Percentiles rank a stretch among this genome's conserved stretches.
phyloP scores from a whole-genome alignment of 2,888 invertebrate species.

The Rhingia campestris region DNA sequence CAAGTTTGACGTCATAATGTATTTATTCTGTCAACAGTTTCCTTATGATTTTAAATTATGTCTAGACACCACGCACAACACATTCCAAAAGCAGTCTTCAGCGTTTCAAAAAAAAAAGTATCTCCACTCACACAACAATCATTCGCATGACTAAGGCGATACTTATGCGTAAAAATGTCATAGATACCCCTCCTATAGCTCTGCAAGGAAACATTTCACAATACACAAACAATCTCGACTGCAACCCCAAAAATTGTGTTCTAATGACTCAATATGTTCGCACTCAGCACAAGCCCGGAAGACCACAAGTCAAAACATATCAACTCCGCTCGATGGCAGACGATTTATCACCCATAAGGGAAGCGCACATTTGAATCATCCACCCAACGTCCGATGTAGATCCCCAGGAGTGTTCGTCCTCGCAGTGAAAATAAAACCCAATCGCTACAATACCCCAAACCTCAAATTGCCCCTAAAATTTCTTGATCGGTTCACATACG shows the following conservation, averaged over 20 bases:
- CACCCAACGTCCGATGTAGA: neutral
- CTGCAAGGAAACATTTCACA: constrained; percentile 17
- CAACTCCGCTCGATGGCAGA: constrained; percentile 26
- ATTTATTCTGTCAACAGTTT: too few species aligned
- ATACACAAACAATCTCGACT: constrained; percentile 51
- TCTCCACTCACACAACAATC: neutral
- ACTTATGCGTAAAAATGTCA: constrained; percentile 61
- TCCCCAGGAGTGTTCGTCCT: constrained; percentile 23
- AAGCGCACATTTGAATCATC: constrained; percentile 53
- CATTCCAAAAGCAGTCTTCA: constrained; percentile 14
- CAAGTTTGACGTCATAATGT: too few species aligned
- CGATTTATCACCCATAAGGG: constrained; percentile 51
- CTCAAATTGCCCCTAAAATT: constrained; percentile 35
- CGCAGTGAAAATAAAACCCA: neutral
- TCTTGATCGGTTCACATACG: constrained; percentile 8
- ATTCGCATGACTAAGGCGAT: constrained; percentile 57
- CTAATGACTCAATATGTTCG: constrained; percentile 72
- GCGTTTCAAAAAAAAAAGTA: neutral
- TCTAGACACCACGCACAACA: constrained; percentile 32
- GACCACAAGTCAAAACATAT: constrained; percentile 63
- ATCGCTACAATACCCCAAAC: neutral
- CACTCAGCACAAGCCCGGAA: constrained; percentile 43
- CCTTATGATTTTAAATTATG: neutral
- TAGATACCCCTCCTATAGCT: constrained; percentile 24
- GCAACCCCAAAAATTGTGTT: constrained; percentile 60